phyloP scores from a whole-genome alignment of 2,888 invertebrate genomes.

The Deilephila elpenor region DNA sequence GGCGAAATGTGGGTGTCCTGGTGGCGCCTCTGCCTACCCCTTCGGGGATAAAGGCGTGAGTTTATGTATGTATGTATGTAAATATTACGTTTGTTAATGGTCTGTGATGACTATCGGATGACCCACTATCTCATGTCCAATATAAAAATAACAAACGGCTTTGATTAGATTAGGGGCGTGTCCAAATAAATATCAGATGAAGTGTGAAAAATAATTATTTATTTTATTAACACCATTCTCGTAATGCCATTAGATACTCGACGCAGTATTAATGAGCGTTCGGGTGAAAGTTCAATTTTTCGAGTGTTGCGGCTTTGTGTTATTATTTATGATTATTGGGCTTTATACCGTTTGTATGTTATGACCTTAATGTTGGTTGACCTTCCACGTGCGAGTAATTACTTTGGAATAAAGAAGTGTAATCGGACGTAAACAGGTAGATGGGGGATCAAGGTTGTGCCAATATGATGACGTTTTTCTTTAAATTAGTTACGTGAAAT shows the following conservation, averaged over 20 bases:
- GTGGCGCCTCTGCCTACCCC: too few relatives aligned
- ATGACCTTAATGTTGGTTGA: constrained; percentile 62
- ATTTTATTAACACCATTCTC: constrained; percentile 41
- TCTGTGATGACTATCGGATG: too few relatives aligned
- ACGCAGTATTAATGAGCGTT: constrained; percentile 46
- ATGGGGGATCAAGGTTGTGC: constrained; percentile 12
- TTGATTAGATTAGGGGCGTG: background rate
- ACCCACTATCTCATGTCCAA: background rate
- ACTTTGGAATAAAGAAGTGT: constrained; percentile 43
- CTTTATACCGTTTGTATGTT: constrained; percentile 53
- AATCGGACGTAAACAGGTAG: constrained; percentile 21
- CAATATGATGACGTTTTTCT: background rate
- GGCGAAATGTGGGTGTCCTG: too few relatives aligned
- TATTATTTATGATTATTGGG: constrained; percentile 58
- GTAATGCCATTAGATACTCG: constrained; percentile 45
- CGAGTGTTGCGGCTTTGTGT: constrained; percentile 47
- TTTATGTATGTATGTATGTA: too few relatives aligned
- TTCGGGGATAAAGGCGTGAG: too few relatives aligned
- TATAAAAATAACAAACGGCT: background rate
- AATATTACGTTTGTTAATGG: too few relatives aligned
- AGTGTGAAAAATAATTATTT: constrained; percentile 2
- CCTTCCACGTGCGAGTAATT: constrained; percentile 56
- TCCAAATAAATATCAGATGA: background rate
- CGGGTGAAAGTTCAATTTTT: constrained; percentile 60
- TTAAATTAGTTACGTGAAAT: background rate